These are phyloP conservation scores for Cochlearius cochlearius DNA, from an alignment of 2,113 vertebrate genomes.

Conservation along the genomic window DNA sequence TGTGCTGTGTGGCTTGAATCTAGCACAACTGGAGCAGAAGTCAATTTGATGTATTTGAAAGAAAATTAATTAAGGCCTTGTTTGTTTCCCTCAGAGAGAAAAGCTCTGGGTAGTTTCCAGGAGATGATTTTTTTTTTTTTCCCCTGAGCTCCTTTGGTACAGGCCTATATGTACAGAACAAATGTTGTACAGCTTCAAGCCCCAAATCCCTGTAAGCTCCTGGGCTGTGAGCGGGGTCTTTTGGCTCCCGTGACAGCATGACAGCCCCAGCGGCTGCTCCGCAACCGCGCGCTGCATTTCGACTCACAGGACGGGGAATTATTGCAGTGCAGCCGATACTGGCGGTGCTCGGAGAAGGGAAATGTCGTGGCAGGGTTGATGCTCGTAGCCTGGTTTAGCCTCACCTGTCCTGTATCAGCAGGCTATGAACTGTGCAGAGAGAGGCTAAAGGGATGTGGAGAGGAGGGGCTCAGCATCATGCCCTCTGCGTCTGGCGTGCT, in stretches of 20 bases:
- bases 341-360: background rate
- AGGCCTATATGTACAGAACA: background rate
- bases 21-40: slow-evolving; percentile 60
- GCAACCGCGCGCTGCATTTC: background rate
- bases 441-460: background rate
- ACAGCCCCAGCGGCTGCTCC: background rate
- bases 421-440: background rate
- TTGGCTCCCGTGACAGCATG: background rate
- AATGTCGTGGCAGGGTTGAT: background rate
- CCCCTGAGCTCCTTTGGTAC: background rate
- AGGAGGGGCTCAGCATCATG: background rate
- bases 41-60: slow-evolving; percentile 66
- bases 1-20: slow-evolving; percentile 47
- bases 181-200: background rate
- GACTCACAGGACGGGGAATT: background rate
- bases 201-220: background rate
- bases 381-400: background rate
- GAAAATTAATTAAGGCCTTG: slow-evolving; percentile 61
- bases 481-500: background rate
- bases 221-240: background rate
- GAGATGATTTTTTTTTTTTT: background rate
- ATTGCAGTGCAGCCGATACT: background rate
- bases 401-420: background rate
- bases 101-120: slow-evolving; percentile 48
- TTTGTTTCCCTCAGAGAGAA: slow-evolving; percentile 51